Conservation (phyloP, 2,888 invertebrate species). For the Zygothrica quintamaculata region DNA sequence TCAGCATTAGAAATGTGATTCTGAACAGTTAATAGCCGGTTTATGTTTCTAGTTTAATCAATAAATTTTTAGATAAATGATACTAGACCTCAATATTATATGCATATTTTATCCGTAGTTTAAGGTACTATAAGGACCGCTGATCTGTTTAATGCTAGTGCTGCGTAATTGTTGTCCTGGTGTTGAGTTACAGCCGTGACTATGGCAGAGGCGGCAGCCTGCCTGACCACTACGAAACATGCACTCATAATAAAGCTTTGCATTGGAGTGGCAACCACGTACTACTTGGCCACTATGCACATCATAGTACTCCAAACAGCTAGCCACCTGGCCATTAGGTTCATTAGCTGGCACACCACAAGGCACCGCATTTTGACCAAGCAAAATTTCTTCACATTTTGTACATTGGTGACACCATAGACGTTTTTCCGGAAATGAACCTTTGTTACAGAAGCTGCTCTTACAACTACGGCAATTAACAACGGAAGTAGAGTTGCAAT, state of each 20-base stretch:
- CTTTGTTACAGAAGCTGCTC: conserved; percentile 76
- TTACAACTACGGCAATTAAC: conserved; percentile 64
- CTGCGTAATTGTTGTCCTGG: conserved; percentile 38
- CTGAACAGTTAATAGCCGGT: conserved; percentile 9
- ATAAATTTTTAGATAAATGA: conserved; percentile 54
- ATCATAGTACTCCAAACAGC: conserved; percentile 75
- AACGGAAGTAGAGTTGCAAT: conserved; percentile 50
- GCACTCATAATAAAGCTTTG: conserved; percentile 65
- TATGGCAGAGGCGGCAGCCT: conserved; percentile 66
- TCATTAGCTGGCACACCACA: conserved; percentile 57
- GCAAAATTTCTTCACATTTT: conserved; percentile 46
- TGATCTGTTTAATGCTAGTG: too few species aligned
- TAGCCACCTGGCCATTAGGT: conserved; percentile 45
- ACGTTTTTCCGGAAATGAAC: conserved; percentile 70
- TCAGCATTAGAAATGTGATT: conserved; percentile 18
- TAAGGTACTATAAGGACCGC: too few species aligned
- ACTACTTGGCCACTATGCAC: conserved; percentile 47
- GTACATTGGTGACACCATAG: conserved; percentile 78
- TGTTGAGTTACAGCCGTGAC: conserved; percentile 71
- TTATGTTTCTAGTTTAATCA: conserved; percentile 50
- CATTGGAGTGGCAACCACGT: conserved; percentile 79
- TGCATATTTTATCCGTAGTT: not conserved
- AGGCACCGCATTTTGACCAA: conserved; percentile 45
- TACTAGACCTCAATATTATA: conserved; percentile 24
- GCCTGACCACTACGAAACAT: conserved; percentile 45